These are phyloP conservation scores for Galendromus occidentalis DNA, from an alignment of 1,140 invertebrate genomes.

Conservation along the genomic window DNA sequence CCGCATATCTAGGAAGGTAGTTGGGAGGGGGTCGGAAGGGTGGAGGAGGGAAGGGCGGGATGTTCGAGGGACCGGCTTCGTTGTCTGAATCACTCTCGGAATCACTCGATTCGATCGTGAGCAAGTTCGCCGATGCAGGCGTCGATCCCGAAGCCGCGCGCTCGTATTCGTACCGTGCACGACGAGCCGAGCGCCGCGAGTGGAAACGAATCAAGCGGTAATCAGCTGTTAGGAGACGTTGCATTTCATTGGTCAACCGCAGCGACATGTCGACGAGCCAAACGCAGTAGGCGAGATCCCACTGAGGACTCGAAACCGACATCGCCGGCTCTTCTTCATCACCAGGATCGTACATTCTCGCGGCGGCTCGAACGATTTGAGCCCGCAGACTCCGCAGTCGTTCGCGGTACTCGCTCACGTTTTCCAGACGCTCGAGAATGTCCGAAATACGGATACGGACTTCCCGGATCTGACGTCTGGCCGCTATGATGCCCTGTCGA, in stretches of 20 bases:
- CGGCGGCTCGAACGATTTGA: not conserved
- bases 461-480: not conserved
- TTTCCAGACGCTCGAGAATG: conserved; percentile 9
- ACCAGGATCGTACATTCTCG: not conserved
- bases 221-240: not conserved
- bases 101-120: not conserved
- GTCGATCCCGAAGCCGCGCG: not conserved
- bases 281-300: not conserved
- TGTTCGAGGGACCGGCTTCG: not conserved
- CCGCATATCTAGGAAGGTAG: not conserved
- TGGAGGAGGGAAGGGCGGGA: not conserved
- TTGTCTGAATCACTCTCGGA: conserved; percentile 2
- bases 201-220: not conserved
- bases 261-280: conserved; percentile 7
- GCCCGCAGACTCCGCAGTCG: not conserved
- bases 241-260: not conserved
- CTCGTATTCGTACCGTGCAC: not conserved
- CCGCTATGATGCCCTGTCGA: not conserved
- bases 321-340: not conserved
- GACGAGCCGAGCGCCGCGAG: not conserved
- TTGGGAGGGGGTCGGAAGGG: not conserved
- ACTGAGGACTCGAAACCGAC: not conserved
- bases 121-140: not conserved
- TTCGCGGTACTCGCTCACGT: not conserved
- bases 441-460: not conserved